These are phyloP conservation scores for Pygoscelis antarcticus DNA, from an alignment of 2,113 vertebrate species.

Conservation along the genomic window DNA sequence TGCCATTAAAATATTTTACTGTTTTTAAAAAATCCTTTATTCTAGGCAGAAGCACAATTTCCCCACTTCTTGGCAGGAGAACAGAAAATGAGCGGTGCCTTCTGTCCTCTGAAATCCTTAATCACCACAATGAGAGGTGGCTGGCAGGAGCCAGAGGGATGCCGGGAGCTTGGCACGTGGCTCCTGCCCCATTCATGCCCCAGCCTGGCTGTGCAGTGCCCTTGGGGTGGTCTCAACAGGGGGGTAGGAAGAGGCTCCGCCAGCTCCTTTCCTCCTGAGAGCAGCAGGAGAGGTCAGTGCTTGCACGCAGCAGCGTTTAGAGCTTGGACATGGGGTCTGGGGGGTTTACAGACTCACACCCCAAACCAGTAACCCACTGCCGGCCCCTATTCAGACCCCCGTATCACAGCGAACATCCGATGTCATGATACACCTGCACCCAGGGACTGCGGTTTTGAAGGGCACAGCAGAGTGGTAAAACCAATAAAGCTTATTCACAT, in stretches of 20 bases:
- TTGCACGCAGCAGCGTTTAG: fast-evolving
- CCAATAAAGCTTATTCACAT: background rate
- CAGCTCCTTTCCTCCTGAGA: background rate
- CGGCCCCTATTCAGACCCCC: background rate
- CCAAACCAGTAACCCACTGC: background rate
- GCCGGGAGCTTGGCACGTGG: background rate
- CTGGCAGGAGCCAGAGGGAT: background rate
- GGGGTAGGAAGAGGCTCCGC: background rate
- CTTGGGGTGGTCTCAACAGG: fast-evolving
- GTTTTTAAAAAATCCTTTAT: conserved; percentile 57
- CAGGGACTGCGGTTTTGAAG: background rate
- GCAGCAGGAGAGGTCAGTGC: background rate
- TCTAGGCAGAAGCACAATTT: conserved; percentile 49
- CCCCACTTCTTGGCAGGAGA: conserved; percentile 50
- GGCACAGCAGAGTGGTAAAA: background rate
- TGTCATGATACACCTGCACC: fast-evolving
- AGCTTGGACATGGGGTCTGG: fast-evolving
- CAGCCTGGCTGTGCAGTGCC: fast-evolving
- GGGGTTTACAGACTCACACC: background rate
- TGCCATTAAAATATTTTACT: conserved; percentile 63
- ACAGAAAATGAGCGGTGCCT: conserved; percentile 4
- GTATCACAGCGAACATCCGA: background rate
- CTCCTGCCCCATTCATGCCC: background rate
- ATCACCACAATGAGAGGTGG: background rate
- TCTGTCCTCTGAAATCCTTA: conserved; percentile 43